phyloP scores from a whole-genome alignment of 2,113 vertebrate species.

The Myrmecobius fasciatus region DNA sequence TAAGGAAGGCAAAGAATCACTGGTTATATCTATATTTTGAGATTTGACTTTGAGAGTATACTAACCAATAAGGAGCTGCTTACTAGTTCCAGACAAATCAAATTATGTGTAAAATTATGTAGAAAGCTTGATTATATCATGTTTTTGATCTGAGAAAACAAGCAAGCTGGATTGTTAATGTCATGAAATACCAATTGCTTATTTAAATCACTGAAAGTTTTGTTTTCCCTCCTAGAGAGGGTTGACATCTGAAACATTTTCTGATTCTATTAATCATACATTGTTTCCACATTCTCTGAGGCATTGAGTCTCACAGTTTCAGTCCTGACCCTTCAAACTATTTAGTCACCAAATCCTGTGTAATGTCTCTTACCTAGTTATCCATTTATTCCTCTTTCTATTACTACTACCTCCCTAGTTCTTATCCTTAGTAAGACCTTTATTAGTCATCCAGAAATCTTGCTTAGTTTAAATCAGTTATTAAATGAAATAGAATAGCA shows the following conservation, averaged over 20 bases:
- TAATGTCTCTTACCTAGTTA: background rate
- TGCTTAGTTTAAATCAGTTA: background rate
- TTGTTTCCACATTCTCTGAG: background rate
- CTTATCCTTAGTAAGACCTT: background rate
- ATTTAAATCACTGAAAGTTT: background rate
- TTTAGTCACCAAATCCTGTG: background rate
- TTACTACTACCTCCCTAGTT: background rate
- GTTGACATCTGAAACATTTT: background rate
- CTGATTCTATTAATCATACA: background rate
- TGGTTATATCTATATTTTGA: background rate
- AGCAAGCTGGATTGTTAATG: background rate
- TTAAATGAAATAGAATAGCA: background rate
- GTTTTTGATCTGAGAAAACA: background rate
- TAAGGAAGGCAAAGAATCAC: background rate
- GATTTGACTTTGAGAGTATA: background rate
- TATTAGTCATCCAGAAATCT: background rate
- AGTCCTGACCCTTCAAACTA: background rate
- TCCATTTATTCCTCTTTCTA: background rate
- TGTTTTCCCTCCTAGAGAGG: background rate
- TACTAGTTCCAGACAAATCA: background rate
- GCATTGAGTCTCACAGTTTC: background rate
- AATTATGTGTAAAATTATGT: background rate
- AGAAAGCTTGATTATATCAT: background rate
- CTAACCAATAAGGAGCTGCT: background rate
- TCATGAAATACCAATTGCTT: background rate